Evolutionary conservation across 2,113 vertebrate species (phyloP).

Genomic region (Mesocricetus auratus): DNA sequence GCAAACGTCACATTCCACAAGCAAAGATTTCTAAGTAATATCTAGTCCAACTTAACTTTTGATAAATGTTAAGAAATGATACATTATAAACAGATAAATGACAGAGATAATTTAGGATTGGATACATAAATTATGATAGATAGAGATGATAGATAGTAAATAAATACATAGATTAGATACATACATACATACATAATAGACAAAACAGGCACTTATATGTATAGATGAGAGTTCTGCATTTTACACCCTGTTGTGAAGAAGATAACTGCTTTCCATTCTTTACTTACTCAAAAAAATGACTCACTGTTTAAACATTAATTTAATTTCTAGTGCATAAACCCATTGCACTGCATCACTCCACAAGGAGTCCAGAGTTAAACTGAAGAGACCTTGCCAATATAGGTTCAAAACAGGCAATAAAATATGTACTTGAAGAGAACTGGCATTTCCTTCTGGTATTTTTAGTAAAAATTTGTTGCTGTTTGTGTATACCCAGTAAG

Average conservation of each 20-base stretch:
- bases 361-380: not conserved
- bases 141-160: not conserved
- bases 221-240: not conserved
- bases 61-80: not conserved
- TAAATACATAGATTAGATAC: not conserved
- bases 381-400: not conserved
- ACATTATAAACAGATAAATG: not conserved
- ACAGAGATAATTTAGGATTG: not conserved
- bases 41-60: not conserved
- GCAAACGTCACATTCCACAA: not conserved
- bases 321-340: not conserved
- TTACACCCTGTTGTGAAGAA: not conserved
- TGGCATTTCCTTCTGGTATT: not conserved
- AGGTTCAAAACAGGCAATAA: not conserved
- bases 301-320: not conserved
- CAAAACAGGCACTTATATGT: not conserved
- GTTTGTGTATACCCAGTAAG: not conserved
- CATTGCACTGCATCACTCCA: no score
- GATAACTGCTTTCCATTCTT: not conserved
- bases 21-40: not conserved
- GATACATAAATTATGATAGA: not conserved
- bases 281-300: not conserved
- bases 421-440: not conserved
- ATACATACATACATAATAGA: no score
- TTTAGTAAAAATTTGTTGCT: constrained; percentile 6